Evolutionary conservation across 2,797 vertebrate species (phyloP), one percentile per base, ranked within the genome.

Genomic region (Lacerta bilineata): DNA sequence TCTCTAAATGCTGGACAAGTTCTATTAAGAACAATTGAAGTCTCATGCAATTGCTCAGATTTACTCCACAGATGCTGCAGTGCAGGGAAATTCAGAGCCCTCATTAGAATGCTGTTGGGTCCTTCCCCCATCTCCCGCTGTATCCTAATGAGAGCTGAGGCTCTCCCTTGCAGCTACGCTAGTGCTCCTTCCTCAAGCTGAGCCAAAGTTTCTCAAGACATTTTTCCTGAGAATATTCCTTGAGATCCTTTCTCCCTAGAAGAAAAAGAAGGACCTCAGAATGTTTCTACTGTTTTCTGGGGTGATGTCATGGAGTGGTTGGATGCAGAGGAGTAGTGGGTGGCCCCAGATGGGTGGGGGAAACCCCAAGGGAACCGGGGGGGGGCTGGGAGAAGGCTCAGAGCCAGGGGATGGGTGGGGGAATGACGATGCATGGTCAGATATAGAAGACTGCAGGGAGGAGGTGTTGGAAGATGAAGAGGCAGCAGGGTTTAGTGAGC

Each of bases 31-130:
- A 17, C 68, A 74, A 23, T 80, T 74, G 2, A 55, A 39, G 50
- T 43, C 61, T 36, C 55, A 23, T 36, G 18, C 80, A 13, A 68
- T 3, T 80, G 18, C n/a, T 79, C 80, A 81, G 76, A 46, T 50
- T 80, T 88, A 41, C 33, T 90, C 85, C 17, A 80, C 27, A 69
- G 89, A 3, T 86, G 87, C 39, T 33, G 78, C 4, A 29, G 77
- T 91, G 55, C 84, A 88, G 89, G 83, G 90, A 92, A 68, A 84
- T 61, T 72, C 88, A 61, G 4, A 68, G 85, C 82, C 80, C 74
- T 71, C 90, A 81, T 91, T 72, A 88, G 85, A 80, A 88, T 80
- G 36, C 68, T 64, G 39, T 3, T 11, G 50, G 13, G 80, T 3
- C 0, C 68, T 43, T 46, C 74, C 55, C 23, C 89, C 50, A 18